A percentile compares a stretch with the other conserved stretches of the same genome.
Evolutionary conservation across 2,113 vertebrate species (phyloP).

Genomic region (Regulus satrapa): DNA sequence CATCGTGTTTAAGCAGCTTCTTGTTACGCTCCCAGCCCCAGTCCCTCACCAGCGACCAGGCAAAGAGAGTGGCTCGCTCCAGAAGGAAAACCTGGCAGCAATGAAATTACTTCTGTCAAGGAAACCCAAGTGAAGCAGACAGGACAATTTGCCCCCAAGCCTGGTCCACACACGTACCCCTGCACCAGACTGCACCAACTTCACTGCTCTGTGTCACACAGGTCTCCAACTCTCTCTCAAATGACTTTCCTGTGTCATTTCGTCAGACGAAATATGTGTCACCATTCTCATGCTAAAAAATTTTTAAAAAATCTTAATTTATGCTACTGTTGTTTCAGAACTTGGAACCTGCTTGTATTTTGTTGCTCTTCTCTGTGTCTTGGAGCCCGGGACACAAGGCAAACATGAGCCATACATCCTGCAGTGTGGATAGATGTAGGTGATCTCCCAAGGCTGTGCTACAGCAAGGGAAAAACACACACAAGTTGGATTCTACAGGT

Average conservation of each 20-base stretch:
- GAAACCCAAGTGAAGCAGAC: not conserved
- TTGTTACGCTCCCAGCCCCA: not conserved
- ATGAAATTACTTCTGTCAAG: not conserved
- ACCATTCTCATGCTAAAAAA: not conserved
- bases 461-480: not conserved
- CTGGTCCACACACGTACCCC: not conserved
- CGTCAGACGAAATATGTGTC: fast-evolving
- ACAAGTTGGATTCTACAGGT: fast-evolving
- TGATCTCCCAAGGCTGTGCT: not conserved
- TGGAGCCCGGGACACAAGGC: not conserved
- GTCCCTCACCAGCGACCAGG: not conserved
- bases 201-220: not conserved
- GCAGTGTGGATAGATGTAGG: not conserved
- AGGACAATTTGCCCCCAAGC: not conserved
- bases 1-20: not conserved
- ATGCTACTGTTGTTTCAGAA: not conserved
- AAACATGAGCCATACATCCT: not conserved
- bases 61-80: not conserved
- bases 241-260: not conserved
- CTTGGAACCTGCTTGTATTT: not conserved
- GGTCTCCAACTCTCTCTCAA: not conserved
- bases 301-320: not conserved
- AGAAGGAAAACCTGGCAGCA: not conserved
- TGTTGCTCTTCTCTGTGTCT: not conserved
- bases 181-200: not conserved